A percentile compares a stretch with the other conserved stretches of the same genome.
Conservation (phyloP, 2,888 invertebrate species). For the Trisateles emortualis region DNA sequence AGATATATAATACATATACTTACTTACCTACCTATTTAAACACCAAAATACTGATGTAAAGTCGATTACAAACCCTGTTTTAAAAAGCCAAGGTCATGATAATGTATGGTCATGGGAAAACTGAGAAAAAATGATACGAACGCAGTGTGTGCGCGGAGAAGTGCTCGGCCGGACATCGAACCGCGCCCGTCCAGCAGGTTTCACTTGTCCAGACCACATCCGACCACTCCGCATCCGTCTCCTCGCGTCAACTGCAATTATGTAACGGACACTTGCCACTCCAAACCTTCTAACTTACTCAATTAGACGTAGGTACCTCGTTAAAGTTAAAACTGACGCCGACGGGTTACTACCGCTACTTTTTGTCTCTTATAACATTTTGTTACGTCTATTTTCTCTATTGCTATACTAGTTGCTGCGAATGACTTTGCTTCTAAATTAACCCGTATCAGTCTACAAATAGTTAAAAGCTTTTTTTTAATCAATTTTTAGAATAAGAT, state of each 20-base stretch:
- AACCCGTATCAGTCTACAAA: too few species aligned
- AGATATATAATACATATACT: too few species aligned
- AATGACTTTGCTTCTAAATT: too few species aligned
- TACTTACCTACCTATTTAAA: too few species aligned
- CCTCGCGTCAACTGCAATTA: conserved; percentile 68
- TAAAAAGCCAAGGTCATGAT: conserved; percentile 57
- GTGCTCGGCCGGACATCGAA: conserved; percentile 74
- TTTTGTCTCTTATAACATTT: conserved; percentile 15
- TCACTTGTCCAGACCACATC: conserved; percentile 51
- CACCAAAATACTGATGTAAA: neutral
- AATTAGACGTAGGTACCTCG: conserved; percentile 25
- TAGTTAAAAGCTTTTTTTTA: too few species aligned
- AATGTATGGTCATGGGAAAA: conserved; percentile 50
- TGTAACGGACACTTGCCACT: conserved; percentile 60
- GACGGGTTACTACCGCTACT: conserved; percentile 11
- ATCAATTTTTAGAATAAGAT: too few species aligned
- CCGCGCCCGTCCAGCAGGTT: conserved; percentile 74
- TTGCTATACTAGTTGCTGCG: neutral
- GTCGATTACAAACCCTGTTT: neutral
- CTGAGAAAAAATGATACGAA: conserved; percentile 55
- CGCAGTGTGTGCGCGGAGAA: conserved; percentile 57
- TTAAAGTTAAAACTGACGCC: conserved; percentile 21
- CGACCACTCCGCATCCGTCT: conserved; percentile 61
- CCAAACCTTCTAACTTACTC: conserved; percentile 44
- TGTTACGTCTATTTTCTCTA: neutral